A percentile compares a stretch with the other conserved stretches of the same genome.
phyloP scores from a whole-genome alignment of 2,888 invertebrate species.

The Caenorhabditis plicata region DNA sequence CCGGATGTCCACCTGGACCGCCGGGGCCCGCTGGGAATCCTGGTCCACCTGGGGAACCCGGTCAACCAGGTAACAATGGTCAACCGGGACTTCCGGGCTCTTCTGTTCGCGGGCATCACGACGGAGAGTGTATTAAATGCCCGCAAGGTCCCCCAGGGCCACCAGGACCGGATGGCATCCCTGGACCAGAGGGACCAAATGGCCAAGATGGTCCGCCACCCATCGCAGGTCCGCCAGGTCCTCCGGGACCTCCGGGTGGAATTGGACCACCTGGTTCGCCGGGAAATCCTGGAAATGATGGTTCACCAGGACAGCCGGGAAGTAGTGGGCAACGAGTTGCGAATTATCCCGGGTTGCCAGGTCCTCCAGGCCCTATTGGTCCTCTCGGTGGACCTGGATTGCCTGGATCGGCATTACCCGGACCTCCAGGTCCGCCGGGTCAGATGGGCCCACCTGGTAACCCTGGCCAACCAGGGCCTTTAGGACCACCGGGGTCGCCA shows the following conservation, averaged over 20 bases:
- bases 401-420: slow-evolving; percentile 4
- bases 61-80: slow-evolving; percentile 11
- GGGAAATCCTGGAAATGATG: slow-evolving; percentile 14
- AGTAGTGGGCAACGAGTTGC: not conserved
- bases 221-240: slow-evolving; percentile 1
- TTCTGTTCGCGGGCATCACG: not conserved
- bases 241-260: slow-evolving; percentile 11
- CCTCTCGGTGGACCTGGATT: slow-evolving; percentile 5
- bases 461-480: slow-evolving; percentile 3
- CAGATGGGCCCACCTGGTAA: slow-evolving; percentile 5
- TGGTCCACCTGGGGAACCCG: slow-evolving; percentile 17
- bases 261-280: slow-evolving; percentile 12
- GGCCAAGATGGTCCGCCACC: slow-evolving; percentile 10
- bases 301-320: slow-evolving; percentile 13
- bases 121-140: slow-evolving; percentile 9
- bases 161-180: slow-evolving; percentile 12
- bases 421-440: slow-evolving; percentile 14
- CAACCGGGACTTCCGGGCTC: slow-evolving; percentile 9
- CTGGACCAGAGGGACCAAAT: slow-evolving; percentile 11
- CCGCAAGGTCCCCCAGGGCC: slow-evolving; percentile 5
- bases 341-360: slow-evolving; percentile 4
- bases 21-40: slow-evolving; percentile 19
- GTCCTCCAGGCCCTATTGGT: slow-evolving; percentile 8
- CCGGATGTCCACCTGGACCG: slow-evolving; percentile 21
- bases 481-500: slow-evolving; percentile 3